These are phyloP conservation scores for Actenoides lindsayi DNA, from an alignment of 2,113 vertebrate species.

Conservation along the genomic window DNA sequence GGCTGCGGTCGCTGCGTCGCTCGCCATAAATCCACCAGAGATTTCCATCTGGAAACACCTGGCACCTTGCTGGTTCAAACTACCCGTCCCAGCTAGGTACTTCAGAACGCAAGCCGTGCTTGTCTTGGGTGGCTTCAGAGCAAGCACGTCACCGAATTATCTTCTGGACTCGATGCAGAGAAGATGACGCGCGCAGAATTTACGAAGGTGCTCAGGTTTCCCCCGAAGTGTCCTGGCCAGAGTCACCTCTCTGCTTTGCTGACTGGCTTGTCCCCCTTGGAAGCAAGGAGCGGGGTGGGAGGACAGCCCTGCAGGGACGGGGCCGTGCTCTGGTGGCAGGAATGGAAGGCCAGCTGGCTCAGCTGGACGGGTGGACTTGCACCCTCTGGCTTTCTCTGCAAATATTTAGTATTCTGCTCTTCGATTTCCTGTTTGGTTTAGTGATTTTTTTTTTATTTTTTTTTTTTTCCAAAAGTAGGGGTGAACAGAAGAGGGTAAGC, in stretches of 20 bases:
- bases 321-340: neutral
- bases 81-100: neutral
- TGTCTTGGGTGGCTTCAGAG: neutral
- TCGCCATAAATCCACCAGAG: neutral
- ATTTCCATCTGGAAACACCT: neutral
- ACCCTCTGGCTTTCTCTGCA: neutral
- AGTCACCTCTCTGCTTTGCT: neutral
- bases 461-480: neutral
- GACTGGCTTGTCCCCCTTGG: rapidly evolving
- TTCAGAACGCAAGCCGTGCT: neutral
- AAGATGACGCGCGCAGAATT: neutral
- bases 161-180: neutral
- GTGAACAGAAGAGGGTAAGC: neutral
- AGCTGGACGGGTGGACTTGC: neutral
- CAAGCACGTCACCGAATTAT: neutral
- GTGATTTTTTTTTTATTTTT: neutral
- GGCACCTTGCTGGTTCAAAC: neutral
- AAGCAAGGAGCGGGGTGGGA: neutral
- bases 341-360: neutral
- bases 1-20: neutral
- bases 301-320: rapidly evolving
- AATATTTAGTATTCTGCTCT: neutral
- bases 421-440: neutral
- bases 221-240: rapidly evolving
- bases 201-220: rapidly evolving